Base-by-base conservation (phyloP, 2,797 vertebrate genomes). In the Poeciliopsis presidionis region DNA sequence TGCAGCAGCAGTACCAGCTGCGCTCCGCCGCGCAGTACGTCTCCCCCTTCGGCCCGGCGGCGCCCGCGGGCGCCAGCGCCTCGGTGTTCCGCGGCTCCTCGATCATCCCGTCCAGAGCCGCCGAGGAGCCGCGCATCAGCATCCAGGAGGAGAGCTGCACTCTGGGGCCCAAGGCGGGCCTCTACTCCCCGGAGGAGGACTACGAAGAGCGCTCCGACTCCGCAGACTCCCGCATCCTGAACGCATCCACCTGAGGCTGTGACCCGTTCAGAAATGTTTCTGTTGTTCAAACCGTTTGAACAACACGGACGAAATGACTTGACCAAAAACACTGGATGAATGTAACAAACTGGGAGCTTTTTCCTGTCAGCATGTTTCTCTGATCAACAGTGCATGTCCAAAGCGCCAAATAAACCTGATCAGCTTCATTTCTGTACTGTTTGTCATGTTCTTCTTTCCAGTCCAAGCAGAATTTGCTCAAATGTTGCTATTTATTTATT, bases 1-100 rank as follows among this genome's bases (percentile, higher is more conserved):
- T 99, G 90, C 98, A 99, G 95, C 98, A 99, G 91, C 98, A 98
- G 91, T 99, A 99, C 93, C 98, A 99, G 94, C 93, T 99, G 78
- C 94, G 98, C 41, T 97, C 98, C 0, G 93, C 94, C 18, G 93
- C 94, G 2, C 97, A 99, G 88, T 99, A 99, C 0, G 95, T 97
- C 90, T 97, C 97, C 0, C 97, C 98, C 6, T 99, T 99, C 93
- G 92, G 96, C 36, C 89, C 96, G 13, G 84, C 93, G 7, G 96
- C 93, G 76, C 91, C 97, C 0, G 63, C 95, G 33, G 91, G 79
- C 7, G 71, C 91, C 16, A 93, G 95, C 13, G 55, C 94, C 28
- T 89, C 96, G 0, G 93, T 97, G 81, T 99, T 99, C 95, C 95
- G 97, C 70, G 94, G 96, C 91, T 96, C 98, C 0, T 95, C 98